Percentiles rank a stretch among this genome's conserved stretches.
Conservation (phyloP, 2,113 vertebrate genomes). For the Lycaon pictus region DNA sequence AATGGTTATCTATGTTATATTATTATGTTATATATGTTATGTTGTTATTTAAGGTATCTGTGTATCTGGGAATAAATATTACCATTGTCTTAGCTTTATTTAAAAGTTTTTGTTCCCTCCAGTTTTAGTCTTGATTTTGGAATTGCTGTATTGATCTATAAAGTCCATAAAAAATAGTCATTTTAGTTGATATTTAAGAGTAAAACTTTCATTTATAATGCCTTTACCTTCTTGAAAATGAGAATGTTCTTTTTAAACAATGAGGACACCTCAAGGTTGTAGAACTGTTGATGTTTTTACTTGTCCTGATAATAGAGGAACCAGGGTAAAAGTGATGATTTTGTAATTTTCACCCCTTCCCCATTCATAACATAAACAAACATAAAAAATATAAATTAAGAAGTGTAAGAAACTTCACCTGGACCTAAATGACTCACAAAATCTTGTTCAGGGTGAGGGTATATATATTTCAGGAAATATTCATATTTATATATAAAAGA, state of each 20-base stretch:
- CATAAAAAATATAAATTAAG: neutral
- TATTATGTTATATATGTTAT: neutral
- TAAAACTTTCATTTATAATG: neutral
- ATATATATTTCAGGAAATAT: neutral
- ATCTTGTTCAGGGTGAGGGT: neutral
- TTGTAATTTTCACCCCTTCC: neutral
- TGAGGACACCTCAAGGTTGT: neutral
- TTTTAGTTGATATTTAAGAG: neutral
- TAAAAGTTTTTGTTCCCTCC: neutral
- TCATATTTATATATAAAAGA: neutral
- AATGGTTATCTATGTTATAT: neutral
- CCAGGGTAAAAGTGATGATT: neutral
- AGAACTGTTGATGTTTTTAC: constrained; percentile 4
- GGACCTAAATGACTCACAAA: neutral
- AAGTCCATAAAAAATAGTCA: neutral
- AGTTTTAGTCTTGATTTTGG: neutral
- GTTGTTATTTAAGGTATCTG: neutral
- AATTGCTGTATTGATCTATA: neutral
- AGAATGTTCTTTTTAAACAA: neutral
- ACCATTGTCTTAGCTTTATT: neutral
- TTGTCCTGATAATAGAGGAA: neutral
- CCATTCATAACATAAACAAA: neutral
- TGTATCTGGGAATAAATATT: constrained; percentile 8
- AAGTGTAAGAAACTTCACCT: neutral
- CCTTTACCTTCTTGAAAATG: neutral